Base-by-base conservation (phyloP, 2,888 invertebrate species). In the Ceramica pisi region DNA sequence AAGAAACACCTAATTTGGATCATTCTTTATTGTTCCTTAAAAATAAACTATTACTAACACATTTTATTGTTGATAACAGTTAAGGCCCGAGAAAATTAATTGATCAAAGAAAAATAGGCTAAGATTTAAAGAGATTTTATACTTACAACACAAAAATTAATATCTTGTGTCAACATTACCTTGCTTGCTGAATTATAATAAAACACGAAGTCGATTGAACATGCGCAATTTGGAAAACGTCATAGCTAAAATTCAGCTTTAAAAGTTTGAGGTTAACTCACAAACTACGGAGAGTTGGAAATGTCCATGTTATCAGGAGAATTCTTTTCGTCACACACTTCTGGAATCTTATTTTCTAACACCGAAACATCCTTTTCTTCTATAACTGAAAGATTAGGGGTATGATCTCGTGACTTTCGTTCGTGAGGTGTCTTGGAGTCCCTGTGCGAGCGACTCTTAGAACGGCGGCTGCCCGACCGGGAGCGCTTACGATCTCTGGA, bases 301-400 rank as follows among this genome's bases (percentile, higher is more conserved):
- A 98, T 98, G 91, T 98, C 98, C 98, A 98, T 98, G 90, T 98
- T 97, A 91, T 97, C 97, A 2, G 97, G 96, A 19, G 97, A 97
- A 83, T 95, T 93, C 78, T 97, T 97, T 84, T 97, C 97, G 73
- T 97, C 97, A 51, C 87, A 90, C 63, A 94, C 85, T 61, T 94
- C 94, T 19, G 91, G 89, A 7, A 90, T 80, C 82, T 92, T 94
- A 61, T 84, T 87, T 63, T 90, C 92, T 38, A 90, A 74, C 3
- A 87, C 77, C 12, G 91, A 82, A 71, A 84, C 81, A 26, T 90
- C 85, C 71, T 92, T 93, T 80, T 94, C 92, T 78, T 90, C 92
- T 65, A 92, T 87, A 8, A 92, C 86, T 1, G 92, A 87, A 16
- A 94, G 88, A 70, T 82, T 89, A 12, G 94, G 94, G 41, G 92